Evolutionary conservation across 2,888 invertebrate genomes (phyloP).

Genomic region (Scaeva pyrastri): DNA sequence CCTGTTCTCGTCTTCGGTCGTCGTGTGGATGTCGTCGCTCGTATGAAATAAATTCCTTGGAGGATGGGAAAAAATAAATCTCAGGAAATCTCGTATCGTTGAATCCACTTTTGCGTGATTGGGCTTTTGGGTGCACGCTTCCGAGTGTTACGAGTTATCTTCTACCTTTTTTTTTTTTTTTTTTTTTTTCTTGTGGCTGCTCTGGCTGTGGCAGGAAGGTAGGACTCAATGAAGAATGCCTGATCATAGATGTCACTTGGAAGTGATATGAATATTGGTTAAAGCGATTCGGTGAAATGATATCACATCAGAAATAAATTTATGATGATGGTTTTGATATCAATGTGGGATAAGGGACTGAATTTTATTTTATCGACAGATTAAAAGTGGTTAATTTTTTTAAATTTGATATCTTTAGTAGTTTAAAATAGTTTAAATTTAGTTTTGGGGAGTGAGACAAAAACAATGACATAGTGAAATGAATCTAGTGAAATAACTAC

Average conservation of each 20-base stretch:
- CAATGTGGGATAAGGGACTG: not conserved
- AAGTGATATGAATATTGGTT: conserved; percentile 71
- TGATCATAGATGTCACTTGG: conserved; percentile 69
- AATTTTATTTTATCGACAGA: not conserved
- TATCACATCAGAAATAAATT: conserved; percentile 69
- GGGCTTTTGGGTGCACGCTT: conserved; percentile 54
- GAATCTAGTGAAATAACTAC: too few species aligned
- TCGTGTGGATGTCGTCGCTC: not conserved
- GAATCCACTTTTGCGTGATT: conserved; percentile 67
- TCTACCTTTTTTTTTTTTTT: not conserved
- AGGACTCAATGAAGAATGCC: conserved; percentile 62
- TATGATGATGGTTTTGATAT: conserved; percentile 36
- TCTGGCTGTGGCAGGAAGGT: not conserved
- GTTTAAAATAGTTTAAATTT: too few species aligned
- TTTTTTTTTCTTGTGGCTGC: not conserved
- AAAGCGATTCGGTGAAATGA: conserved; percentile 71
- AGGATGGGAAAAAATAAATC: conserved; percentile 57
- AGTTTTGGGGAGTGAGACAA: too few species aligned
- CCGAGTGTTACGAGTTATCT: conserved; percentile 1
- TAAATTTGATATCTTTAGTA: too few species aligned
- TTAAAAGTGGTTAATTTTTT: not conserved
- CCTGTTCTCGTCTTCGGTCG: too few species aligned
- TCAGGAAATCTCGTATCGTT: conserved; percentile 62
- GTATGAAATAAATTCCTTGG: not conserved
- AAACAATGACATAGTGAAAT: too few species aligned